Evolutionary conservation across 1,140 invertebrate species (phyloP), one percentile per base, ranked within the genome.

Genomic region (Liolophura sinensis): DNA sequence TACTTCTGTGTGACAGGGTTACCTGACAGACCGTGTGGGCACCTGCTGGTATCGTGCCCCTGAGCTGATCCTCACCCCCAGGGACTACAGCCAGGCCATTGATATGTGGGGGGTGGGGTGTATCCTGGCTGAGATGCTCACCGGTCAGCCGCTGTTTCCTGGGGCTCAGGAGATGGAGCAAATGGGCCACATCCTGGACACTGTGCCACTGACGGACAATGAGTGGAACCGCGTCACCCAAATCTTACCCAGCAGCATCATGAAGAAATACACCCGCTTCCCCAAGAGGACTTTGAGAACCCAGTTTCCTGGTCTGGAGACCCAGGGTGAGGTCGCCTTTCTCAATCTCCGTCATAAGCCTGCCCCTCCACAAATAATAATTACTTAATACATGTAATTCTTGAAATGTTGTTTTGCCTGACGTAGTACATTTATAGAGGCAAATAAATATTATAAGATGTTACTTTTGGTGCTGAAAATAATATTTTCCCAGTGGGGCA

Each of bases 1-100:
- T 51, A 24, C 51, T 20, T 48, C 60, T 60, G 52, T 62, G 40
- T 60, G 64, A 16, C 27, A 76, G 75, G 97, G 97, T 67, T 98
- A 98, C 85, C 89, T 99, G 49, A 99, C 97, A 69, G 97, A 99
- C 77, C 98, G 98, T 84, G 96, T 98, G 54, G 96, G 96, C 55
- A 98, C 96, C 25, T 89, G 96, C 47, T 98, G 96, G 96, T 98
- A 98, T 80, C 87, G 96, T 72, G 96, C 96, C 57, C 96, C 96
- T 18, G 96, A 99, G 88, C 97, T 98, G 73, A 98, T 98, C 95
- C 89, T 99, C 59, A 98, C 98, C 85, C 97, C 95, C 0, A 85
- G 83, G 90, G 97, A 97, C 62, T 99, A 99, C 84, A 98, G 95
- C 65, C 98, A 99, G 85, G 97, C 96, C 25, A 97, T 73, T n/a